These are phyloP conservation scores for Fregetta grallaria DNA, from an alignment of 2,113 vertebrate genomes.

Conservation along the genomic window DNA sequence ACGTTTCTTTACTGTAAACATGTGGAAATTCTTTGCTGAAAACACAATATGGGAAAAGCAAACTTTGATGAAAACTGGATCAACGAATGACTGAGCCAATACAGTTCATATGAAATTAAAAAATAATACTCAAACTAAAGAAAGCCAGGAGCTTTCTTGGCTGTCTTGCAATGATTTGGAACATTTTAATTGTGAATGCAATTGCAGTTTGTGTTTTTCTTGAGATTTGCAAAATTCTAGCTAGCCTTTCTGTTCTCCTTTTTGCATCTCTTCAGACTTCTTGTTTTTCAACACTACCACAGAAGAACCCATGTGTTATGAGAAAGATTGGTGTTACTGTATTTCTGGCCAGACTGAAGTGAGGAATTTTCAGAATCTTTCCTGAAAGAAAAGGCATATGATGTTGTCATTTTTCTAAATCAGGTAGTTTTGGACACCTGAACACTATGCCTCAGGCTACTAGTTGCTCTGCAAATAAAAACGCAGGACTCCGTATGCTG, in stretches of 20 bases:
- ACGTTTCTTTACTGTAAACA: constrained; percentile 71
- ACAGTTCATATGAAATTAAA: background rate
- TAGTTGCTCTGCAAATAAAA: background rate
- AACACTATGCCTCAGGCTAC: background rate
- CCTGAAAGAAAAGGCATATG: background rate
- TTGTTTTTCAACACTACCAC: background rate
- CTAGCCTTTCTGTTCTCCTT: background rate
- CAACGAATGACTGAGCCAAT: background rate
- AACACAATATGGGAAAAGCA: background rate
- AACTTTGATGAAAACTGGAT: constrained; percentile 21
- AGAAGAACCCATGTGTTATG: background rate
- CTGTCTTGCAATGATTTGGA: background rate
- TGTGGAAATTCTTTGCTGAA: constrained; percentile 11
- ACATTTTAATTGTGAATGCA: background rate
- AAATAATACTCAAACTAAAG: background rate
- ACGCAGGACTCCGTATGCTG: accelerated
- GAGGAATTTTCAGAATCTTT: background rate
- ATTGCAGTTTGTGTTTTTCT: background rate
- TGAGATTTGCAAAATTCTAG: background rate
- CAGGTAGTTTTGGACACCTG: background rate
- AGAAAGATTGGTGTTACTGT: background rate
- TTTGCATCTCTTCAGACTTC: background rate
- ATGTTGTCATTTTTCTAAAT: background rate
- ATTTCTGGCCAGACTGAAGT: background rate
- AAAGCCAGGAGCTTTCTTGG: background rate